Evolutionary conservation across 30 jellyfish, hydroid and myxozoan species (phyloP).

Genomic region (Aurelia coerulea): DNA sequence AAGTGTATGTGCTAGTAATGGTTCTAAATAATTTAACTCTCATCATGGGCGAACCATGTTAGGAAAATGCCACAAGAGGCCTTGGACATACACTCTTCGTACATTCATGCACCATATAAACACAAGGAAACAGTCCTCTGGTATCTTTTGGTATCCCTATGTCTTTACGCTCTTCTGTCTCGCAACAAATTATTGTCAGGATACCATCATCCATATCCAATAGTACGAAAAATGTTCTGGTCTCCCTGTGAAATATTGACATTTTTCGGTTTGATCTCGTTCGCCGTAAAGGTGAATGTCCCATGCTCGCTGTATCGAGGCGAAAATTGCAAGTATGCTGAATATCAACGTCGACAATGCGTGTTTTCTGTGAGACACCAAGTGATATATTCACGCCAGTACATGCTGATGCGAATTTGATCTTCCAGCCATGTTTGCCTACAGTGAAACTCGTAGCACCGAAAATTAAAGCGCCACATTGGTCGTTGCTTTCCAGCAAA

Average conservation of each 20-base stretch:
- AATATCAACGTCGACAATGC: conserved; percentile 57
- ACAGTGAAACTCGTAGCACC: conserved; percentile 53
- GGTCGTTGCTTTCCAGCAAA: conserved; percentile 66
- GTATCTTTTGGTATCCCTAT: conserved; percentile 20
- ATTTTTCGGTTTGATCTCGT: conserved; percentile 41
- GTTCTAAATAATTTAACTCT: too few relatives aligned
- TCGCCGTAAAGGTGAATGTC: conserved; percentile 10
- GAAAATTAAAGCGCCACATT: conserved; percentile 59
- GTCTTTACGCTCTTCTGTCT: conserved; percentile 51
- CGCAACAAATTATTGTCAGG: conserved; percentile 62
- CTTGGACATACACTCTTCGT: conserved; percentile 60
- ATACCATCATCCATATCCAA: conserved; percentile 46
- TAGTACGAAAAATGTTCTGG: conserved; percentile 59
- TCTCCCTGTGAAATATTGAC: conserved; percentile 69
- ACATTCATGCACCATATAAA: conserved; percentile 70
- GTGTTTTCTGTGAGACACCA: conserved; percentile 71
- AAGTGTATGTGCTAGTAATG: too few relatives aligned
- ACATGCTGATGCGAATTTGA: conserved; percentile 71
- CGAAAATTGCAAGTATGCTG: conserved; percentile 51
- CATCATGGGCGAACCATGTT: background rate
- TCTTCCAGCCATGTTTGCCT: conserved; percentile 74
- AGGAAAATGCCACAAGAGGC: conserved; percentile 66
- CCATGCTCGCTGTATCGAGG: conserved; percentile 9
- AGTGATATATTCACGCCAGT: conserved; percentile 57
- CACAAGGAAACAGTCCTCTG: conserved; percentile 48